Evolutionary conservation across 2,113 vertebrate species (phyloP).

Genomic region (Struthio camelus): DNA sequence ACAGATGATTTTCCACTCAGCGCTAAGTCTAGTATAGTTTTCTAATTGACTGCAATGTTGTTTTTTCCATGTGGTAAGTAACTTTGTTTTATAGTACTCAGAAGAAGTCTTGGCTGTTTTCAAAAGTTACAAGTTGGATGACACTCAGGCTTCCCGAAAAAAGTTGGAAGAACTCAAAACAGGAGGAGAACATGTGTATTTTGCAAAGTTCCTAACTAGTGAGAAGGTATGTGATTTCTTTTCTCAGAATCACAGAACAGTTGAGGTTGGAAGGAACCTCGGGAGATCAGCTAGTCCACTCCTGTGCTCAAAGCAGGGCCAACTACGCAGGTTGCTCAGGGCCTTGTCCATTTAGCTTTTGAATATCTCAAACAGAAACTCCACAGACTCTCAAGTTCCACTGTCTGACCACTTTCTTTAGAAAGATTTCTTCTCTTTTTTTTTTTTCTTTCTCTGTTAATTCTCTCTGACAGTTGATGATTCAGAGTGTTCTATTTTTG

Average conservation of each 20-base stretch:
- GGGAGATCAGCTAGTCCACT: neutral
- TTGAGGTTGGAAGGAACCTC: neutral
- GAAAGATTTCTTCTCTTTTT: neutral
- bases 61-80: neutral
- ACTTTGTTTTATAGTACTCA: constrained; percentile 83
- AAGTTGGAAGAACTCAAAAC: constrained; percentile 93
- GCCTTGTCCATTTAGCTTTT: neutral
- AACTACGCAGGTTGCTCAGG: neutral
- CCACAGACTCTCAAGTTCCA: neutral
- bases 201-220: constrained; percentile 98
- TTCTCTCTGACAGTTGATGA: neutral
- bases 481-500: neutral
- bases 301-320: neutral
- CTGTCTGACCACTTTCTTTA: neutral
- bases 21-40: neutral
- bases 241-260: neutral
- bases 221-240: constrained; percentile 85
- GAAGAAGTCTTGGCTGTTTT: constrained; percentile 97
- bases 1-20: neutral
- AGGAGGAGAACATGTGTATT: constrained; percentile 94
- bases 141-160: constrained; percentile 94
- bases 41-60: neutral
- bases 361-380: neutral
- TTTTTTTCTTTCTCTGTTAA: neutral
- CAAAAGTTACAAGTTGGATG: constrained; percentile 97